A percentile compares a stretch with the other conserved stretches of the same genome.
These are phyloP conservation scores for Ptilonorhynchus violaceus DNA, from an alignment of 2,113 vertebrate species.

Conservation along the genomic window DNA sequence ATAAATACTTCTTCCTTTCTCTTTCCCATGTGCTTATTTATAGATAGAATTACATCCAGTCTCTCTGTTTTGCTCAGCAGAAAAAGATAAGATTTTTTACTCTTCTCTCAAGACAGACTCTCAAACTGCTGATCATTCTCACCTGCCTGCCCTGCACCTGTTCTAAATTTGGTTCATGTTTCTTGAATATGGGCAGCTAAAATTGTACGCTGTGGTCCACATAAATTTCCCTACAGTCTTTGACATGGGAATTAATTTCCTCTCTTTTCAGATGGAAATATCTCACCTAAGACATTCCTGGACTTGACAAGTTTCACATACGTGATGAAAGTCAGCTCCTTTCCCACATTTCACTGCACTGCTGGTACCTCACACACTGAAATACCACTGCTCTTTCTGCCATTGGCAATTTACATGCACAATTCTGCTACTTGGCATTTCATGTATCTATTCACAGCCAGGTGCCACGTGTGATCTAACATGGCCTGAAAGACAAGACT, in stretches of 20 bases:
- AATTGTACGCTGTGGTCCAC: background rate
- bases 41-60: background rate
- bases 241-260: background rate
- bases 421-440: background rate
- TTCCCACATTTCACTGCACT: background rate
- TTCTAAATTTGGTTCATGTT: background rate
- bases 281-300: background rate
- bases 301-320: background rate
- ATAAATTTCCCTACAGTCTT: background rate
- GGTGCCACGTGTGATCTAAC: fast-evolving
- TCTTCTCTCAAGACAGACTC: background rate
- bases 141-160: background rate
- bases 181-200: background rate
- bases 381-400: background rate
- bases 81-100: background rate
- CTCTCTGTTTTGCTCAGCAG: background rate
- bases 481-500: background rate
- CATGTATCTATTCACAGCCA: background rate
- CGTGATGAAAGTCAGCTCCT: background rate
- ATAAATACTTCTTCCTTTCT: background rate
- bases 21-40: background rate
- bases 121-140: background rate
- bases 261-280: background rate
- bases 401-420: background rate
- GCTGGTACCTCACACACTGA: background rate